A percentile compares a stretch with the other conserved stretches of the same genome.
Evolutionary conservation across 1,140 invertebrate genomes (phyloP).

Genomic region (Atta cephalotes): DNA sequence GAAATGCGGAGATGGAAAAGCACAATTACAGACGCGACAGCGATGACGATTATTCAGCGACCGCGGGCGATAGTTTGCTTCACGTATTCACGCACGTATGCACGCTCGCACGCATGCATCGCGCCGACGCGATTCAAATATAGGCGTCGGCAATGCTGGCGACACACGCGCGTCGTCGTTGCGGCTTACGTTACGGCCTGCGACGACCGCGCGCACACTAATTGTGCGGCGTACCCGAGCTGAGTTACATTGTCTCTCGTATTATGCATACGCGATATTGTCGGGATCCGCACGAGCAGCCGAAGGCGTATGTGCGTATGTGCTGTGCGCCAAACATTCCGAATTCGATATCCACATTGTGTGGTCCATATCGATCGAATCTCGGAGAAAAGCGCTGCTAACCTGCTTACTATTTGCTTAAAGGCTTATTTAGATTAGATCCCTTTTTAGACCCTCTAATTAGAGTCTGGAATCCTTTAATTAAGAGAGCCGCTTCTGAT

Average conservation of each 20-base stretch:
- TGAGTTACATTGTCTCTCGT: constrained; percentile 76
- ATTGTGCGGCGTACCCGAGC: constrained; percentile 75
- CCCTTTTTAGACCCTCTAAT: too few species aligned
- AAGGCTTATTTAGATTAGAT: not conserved
- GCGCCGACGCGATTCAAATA: constrained; percentile 75
- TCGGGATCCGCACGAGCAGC: constrained; percentile 29
- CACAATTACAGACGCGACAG: constrained; percentile 76
- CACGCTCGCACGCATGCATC: constrained; percentile 57
- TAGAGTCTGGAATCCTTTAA: too few species aligned
- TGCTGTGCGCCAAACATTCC: constrained; percentile 13
- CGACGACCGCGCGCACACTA: constrained; percentile 76
- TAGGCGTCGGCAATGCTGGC: constrained; percentile 72
- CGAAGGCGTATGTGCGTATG: not conserved
- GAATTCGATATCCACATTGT: constrained; percentile 45
- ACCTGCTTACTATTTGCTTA: not conserved
- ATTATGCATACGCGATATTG: constrained; percentile 74
- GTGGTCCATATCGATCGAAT: constrained; percentile 37
- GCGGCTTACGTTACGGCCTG: constrained; percentile 52
- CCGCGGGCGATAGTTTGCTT: constrained; percentile 36
- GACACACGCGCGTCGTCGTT: constrained; percentile 47
- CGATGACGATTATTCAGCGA: constrained; percentile 27
- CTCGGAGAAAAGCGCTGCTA: constrained; percentile 23
- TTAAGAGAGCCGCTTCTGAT: too few species aligned
- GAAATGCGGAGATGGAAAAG: constrained; percentile 72
- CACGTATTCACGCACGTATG: constrained; percentile 4